Evolutionary conservation across 2,888 invertebrate species (phyloP).

Genomic region (Drosophila mulleri): DNA sequence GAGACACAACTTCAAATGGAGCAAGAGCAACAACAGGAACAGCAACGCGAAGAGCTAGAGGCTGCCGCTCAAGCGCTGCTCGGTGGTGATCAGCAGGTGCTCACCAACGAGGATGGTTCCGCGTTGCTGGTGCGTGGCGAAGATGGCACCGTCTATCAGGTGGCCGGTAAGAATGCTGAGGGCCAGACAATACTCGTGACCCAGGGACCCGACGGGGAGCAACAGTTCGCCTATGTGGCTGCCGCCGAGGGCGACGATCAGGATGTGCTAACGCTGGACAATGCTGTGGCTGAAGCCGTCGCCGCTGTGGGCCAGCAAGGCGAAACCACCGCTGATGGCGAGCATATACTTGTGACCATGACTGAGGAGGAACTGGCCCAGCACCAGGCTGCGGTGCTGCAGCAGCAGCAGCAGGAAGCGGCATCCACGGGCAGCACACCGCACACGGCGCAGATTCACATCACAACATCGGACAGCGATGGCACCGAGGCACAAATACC

Average conservation of each 20-base stretch:
- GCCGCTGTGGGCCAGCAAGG: constrained; percentile 82
- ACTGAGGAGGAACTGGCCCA: constrained; percentile 81
- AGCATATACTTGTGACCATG: constrained; percentile 83
- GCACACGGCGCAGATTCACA: constrained; percentile 67
- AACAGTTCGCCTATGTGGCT: constrained; percentile 89
- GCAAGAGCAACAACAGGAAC: constrained; percentile 77
- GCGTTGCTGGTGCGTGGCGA: constrained; percentile 93
- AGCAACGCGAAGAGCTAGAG: constrained; percentile 76
- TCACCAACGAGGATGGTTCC: constrained; percentile 87
- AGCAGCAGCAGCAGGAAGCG: constrained; percentile 54
- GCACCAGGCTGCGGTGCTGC: constrained; percentile 77
- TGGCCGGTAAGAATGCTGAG: constrained; percentile 92
- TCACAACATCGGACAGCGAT: constrained; percentile 79
- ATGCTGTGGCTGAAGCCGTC: constrained; percentile 85
- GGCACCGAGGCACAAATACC: constrained; percentile 91
- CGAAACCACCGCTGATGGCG: constrained; percentile 71
- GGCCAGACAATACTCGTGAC: constrained; percentile 91
- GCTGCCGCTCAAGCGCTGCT: constrained; percentile 80
- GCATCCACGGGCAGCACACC: constrained; percentile 54
- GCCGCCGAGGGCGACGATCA: constrained; percentile 87
- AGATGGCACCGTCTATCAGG: constrained; percentile 89
- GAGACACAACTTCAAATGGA: constrained; percentile 84
- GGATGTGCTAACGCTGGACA: constrained; percentile 84
- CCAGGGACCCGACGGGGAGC: constrained; percentile 91
- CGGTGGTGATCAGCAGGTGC: constrained; percentile 83